phyloP scores from a whole-genome alignment of 2,797 vertebrate species.

The Liparis tanakae region DNA sequence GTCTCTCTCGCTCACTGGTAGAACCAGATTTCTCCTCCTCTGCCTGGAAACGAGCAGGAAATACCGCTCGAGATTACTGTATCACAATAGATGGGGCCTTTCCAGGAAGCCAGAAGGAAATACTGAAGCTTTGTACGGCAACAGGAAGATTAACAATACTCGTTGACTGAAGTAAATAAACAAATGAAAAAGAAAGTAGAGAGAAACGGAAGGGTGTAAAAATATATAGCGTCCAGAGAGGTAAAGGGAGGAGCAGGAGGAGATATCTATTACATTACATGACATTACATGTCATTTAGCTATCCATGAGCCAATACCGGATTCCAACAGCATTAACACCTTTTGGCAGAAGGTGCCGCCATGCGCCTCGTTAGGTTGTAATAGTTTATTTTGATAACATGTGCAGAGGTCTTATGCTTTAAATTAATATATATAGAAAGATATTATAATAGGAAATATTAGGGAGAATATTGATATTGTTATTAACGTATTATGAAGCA shows the following conservation, averaged over 20 bases:
- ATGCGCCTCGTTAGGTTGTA: too few relatives aligned
- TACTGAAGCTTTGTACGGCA: slow-evolving; percentile 35
- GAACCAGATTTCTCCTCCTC: slow-evolving; percentile 13
- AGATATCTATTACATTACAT: too few relatives aligned
- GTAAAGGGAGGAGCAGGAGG: slow-evolving; percentile 39
- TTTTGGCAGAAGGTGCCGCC: slow-evolving; percentile 61
- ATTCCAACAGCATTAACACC: slow-evolving; percentile 58
- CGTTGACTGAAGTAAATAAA: background rate
- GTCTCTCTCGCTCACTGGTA: background rate
- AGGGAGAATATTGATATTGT: too few relatives aligned
- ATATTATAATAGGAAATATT: too few relatives aligned
- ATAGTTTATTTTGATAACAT: too few relatives aligned
- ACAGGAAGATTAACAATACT: slow-evolving; percentile 55
- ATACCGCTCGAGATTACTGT: slow-evolving; percentile 46
- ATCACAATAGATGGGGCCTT: slow-evolving; percentile 57
- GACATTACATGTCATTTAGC: too few relatives aligned
- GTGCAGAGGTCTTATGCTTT: too few relatives aligned
- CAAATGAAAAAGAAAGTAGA: background rate
- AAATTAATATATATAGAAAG: too few relatives aligned
- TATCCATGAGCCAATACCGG: slow-evolving; percentile 23
- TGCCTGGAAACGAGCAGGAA: slow-evolving; percentile 61
- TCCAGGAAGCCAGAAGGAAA: slow-evolving; percentile 57
- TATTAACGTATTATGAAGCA: too few relatives aligned
- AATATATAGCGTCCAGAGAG: background rate
- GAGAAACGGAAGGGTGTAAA: slow-evolving; percentile 19